Evolutionary conservation across 2,797 vertebrate genomes (phyloP), one percentile per base, ranked within the genome.

Genomic region (Rhabdomys pumilio): DNA sequence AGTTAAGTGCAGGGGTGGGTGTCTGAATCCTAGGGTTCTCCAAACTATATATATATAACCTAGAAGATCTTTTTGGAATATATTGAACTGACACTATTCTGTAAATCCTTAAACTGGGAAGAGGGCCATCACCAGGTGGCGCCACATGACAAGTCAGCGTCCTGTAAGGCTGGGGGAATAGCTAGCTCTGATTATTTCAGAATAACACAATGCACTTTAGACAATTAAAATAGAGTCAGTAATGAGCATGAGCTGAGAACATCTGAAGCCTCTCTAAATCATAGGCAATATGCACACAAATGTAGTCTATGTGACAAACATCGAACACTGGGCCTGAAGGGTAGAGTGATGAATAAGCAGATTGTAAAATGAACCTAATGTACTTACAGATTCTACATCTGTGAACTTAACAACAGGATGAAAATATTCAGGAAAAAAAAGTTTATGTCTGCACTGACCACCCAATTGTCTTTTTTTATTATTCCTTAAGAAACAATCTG

Each of bases 41-140:
- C 55, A 59, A 90, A 1, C 59, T 72, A 38, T 38, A 80, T 72
- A 80, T 72, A 80, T 22, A 61, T 20, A 86, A 0, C 47, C 50
- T 63, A 69, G n/a, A 89, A 92, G 47, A 73, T 15, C 73, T 76
- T 61, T 91, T 55, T 92, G 53, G 10, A 81, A 86, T 63, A 50
- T 50, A 50, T 50, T 50, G 50, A 26, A 61, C 4, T 53, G 20
- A 19, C 61, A 84, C 61, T 38, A 77, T 63, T 86, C 72, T 85
- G 12, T 12, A 94, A 92, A 82, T 83, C 29, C 31, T 84, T 75
- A 87, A 84, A 47, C 59, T 75, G 11, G 83, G 13, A 15, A 87
- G 31, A 90, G 1, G 53, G 44, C 61, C 38, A 80, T 73, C 81
- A 72, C 63, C 81, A 93, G 67, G 72, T 82, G 76, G 91, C 15